Percentiles rank a stretch among this genome's conserved stretches.
Conservation (phyloP, 92 coral and sea anemone species). For the Micromussa lordhowensis region DNA sequence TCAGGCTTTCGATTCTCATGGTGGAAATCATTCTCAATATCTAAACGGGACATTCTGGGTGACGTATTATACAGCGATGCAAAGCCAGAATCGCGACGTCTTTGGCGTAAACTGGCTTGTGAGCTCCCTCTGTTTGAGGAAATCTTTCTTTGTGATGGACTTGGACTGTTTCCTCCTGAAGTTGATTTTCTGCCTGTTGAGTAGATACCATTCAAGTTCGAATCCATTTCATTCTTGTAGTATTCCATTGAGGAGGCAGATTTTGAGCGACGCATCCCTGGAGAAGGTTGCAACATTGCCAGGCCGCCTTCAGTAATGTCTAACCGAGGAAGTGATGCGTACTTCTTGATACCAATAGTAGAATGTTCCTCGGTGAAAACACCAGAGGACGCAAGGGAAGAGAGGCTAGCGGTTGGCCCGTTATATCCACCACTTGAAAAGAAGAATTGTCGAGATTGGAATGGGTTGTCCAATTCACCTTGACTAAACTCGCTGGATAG, state of each 20-base stretch:
- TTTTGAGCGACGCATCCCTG: constrained; percentile 10
- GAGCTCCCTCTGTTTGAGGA: constrained; percentile 32
- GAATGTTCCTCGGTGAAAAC: constrained; percentile 11
- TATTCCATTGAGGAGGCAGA: constrained; percentile 17
- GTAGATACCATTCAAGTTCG: not conserved
- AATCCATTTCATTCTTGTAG: constrained; percentile 2
- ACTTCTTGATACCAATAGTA: not conserved
- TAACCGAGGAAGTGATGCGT: constrained; percentile 21
- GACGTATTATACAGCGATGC: not conserved
- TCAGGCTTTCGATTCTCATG: too few relatives aligned
- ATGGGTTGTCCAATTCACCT: not conserved
- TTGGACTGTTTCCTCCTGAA: constrained; percentile 29
- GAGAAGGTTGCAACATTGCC: not conserved
- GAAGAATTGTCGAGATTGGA: not conserved
- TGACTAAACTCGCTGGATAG: constrained; percentile 2
- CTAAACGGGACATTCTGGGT: not conserved
- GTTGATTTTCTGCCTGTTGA: not conserved
- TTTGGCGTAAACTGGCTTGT: constrained; percentile 20
- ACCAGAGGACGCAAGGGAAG: constrained; percentile 18
- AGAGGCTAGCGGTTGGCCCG: constrained; percentile 21
- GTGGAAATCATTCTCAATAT: constrained; percentile 1
- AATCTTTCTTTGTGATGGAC: constrained; percentile 47
- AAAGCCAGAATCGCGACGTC: not conserved
- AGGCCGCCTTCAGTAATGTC: not conserved
- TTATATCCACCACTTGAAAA: constrained; percentile 39